Conservation (phyloP, 2,888 invertebrate species). For the Sinodicranocentrus sp. region DNA sequence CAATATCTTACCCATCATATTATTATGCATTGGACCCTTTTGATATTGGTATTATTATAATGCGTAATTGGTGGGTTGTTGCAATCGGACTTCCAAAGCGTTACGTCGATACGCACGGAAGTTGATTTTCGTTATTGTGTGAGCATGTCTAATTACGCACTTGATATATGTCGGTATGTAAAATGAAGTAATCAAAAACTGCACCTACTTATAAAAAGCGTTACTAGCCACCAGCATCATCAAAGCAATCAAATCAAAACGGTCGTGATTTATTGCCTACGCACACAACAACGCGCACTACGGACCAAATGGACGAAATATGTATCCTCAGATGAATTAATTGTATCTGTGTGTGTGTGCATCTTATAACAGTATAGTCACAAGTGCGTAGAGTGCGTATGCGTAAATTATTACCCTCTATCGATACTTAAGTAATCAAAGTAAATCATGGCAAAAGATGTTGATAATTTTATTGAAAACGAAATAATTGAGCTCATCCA, state of each 20-base stretch:
- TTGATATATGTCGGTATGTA: neutral
- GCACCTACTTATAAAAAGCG: conserved; percentile 7
- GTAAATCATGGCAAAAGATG: conserved; percentile 19
- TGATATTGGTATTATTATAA: conserved; percentile 36
- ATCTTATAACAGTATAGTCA: neutral
- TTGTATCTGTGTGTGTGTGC: neutral
- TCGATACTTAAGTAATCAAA: neutral
- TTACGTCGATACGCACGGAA: conserved; percentile 24
- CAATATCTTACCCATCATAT: conserved; percentile 16
- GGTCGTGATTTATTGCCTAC: conserved; percentile 46
- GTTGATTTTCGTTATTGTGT: conserved; percentile 32
- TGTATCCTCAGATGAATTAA: too few relatives aligned
- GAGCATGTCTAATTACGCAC: conserved; percentile 5
- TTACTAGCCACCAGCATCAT: neutral
- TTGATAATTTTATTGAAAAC: neutral
- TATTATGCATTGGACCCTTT: neutral
- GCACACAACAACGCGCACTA: conserved; percentile 19
- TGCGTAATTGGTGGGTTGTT: neutral
- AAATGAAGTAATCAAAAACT: conserved; percentile 20
- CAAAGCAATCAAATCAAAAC: conserved; percentile 4
- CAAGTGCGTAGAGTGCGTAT: neutral
- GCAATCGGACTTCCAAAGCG: neutral
- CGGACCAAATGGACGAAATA: too few relatives aligned
- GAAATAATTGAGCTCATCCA: conserved; percentile 29
- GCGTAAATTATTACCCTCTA: neutral